These are phyloP conservation scores for Scaptodrosophila latifasciaeformis DNA, from an alignment of 2,888 invertebrate species.

Conservation along the genomic window DNA sequence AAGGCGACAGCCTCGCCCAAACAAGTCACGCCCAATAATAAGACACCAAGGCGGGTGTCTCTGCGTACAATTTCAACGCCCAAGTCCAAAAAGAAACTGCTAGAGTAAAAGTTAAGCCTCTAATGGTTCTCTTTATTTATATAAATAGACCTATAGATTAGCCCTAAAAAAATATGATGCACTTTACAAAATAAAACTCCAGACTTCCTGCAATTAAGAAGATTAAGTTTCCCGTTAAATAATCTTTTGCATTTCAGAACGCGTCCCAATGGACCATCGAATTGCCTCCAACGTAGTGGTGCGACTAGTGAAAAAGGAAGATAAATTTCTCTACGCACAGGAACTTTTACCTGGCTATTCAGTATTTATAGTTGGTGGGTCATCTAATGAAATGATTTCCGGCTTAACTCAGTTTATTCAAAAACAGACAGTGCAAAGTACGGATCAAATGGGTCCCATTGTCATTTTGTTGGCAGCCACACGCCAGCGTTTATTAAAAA, in stretches of 20 bases:
- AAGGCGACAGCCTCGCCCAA: slow-evolving; percentile 43
- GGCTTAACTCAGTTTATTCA: neutral
- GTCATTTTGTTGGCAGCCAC: neutral
- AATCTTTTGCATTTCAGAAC: no score
- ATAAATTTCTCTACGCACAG: no score
- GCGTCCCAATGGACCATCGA: no score
- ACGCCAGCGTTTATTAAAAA: slow-evolving; percentile 1
- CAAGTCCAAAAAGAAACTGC: slow-evolving; percentile 80
- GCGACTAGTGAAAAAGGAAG: no score
- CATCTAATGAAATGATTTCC: neutral
- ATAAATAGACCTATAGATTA: slow-evolving; percentile 15
- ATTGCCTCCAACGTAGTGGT: no score
- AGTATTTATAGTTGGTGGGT: no score
- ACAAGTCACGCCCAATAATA: slow-evolving; percentile 66
- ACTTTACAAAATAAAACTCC: no score
- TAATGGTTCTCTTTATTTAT: neutral
- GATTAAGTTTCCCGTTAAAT: no score
- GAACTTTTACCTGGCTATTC: no score
- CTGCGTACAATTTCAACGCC: slow-evolving; percentile 88
- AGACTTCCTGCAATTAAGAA: no score
- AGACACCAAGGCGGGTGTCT: slow-evolving; percentile 81
- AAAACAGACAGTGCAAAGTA: no score
- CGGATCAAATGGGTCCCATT: neutral
- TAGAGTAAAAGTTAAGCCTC: slow-evolving; percentile 39
- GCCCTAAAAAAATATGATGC: slow-evolving; percentile 1